Base-by-base conservation (phyloP, 2,797 vertebrate species). In the Rhabdophis nuchalis region DNA sequence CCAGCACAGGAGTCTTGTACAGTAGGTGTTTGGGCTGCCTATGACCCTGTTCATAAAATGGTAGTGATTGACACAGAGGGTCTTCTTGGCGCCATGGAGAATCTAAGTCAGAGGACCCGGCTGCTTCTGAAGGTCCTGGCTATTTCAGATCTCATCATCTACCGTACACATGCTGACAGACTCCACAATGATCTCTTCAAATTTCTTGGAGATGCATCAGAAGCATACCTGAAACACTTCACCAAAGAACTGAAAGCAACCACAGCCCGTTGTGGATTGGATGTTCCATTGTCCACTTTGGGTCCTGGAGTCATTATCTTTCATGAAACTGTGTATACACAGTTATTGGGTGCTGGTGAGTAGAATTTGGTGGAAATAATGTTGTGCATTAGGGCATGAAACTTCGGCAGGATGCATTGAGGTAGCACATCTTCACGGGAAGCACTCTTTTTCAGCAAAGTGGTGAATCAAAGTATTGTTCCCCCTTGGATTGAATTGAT, bases 111-210 rank as follows among this genome's bases (percentile, higher is more conserved):
- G 97, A 98, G 99, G 93, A 99, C 99, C 13, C 98, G 99, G 46
- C 98, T 99, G 95, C 98, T 99, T 68, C 98, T 99, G 89, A 99
- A 99, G 96, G 99, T 99, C 91, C 96, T 99, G 94, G 99, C 99
- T 86, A 97, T 99, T 91, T 99, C 99, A n/a, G 99, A 99, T 95
- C 97, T 99, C 54, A 98, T 99, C 94, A 99, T 99, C 97, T 99
- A 99, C 96, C 98, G 99, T 94, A 99, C 99, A 56, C 99, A 99
- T 50, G 98, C 99, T 18, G 99, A 99, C 97, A 98, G 99, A 90
- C 98, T 99, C 93, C 99, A 99, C 27, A 99, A 99, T 54, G 99
- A 99, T 94, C 98, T 99, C 95, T 99, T 99, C 96, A 99, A 99
- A 96, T 99, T 99, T 97, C 98, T 99, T 4, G 99, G 99, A 7